Evolutionary conservation across 1,140 invertebrate species (phyloP), one percentile per base, ranked within the genome.

Genomic region (Phymorhynchus buccinoides): DNA sequence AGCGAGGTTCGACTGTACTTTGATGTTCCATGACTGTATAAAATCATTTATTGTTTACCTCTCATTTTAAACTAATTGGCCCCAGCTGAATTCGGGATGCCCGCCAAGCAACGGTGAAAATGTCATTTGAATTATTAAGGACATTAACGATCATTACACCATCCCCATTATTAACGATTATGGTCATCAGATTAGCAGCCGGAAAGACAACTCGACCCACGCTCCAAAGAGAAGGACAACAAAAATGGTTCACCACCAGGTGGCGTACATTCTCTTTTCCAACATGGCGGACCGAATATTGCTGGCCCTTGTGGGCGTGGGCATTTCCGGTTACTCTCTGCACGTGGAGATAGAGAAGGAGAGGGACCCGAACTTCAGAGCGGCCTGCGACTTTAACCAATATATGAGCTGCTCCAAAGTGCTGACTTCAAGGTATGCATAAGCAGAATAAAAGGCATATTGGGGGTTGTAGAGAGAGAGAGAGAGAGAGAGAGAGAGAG

Each of bases 361-460:
- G 87, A 89, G 94, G 12, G 93, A 96, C 89, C 92, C 94, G 1
- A 94, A 94, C 27, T 97, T 97, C 90, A 94, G 94, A 83, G 96
- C 97, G 0, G 91, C 96, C 87, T 97, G 97, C 91, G 97, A 98
- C 93, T 95, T 98, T 80, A 95, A 94, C 83, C 95, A 97, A 84
- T 93, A 95, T 85, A 94, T 97, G 71, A 97, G 96, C 90, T 98
- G 97, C 90, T 95, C 96, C 0, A 95, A 95, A 90, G 96, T 95
- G 0, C 96, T 97, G 73, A 95, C 95, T 80, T 97, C 97, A 1
- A 92, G 95, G 96, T 97, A n/a, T n/a, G n/a, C n/a, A n/a, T n/a
- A n/a, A n/a, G n/a, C n/a, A n/a, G n/a, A n/a, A n/a, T n/a, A n/a
- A n/a, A n/a, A n/a, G n/a, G n/a, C n/a, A n/a, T n/a, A n/a, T n/a